Evolutionary conservation across 2,797 vertebrate genomes (phyloP), one percentile per base, ranked within the genome.

Genomic region (Myotis planiceps): DNA sequence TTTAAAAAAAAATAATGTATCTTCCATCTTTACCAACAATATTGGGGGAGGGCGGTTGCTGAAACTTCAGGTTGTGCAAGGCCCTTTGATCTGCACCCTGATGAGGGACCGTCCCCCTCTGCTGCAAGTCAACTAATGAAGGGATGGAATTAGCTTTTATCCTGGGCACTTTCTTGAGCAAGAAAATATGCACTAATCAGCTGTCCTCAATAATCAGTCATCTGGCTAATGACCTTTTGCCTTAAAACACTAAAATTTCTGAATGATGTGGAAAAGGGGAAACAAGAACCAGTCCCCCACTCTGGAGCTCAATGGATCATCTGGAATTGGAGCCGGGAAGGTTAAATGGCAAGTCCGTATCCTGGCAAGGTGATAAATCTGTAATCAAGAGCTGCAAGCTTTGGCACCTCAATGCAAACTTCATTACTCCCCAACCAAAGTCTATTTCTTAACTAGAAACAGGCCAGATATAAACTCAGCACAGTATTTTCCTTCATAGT

Each of bases 111-210:
- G 99, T 98, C 99, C 98, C 98, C 98, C 98, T 99, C 98, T 99
- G 99, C 99, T 99, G 98, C 99, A 98, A 99, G 98, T 98, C 98
- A 99, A 99, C 99, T 99, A 99, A 99, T 99, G 99, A 99, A 99
- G 99, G 99, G 99, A 99, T 99, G 99, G 99, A 99, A 99, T 99
- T 99, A 98, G 98, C 99, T 99, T 99, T 99, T 98, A 99, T 99
- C 99, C 99, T 98, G 98, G 99, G 99, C 99, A 99, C 99, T 99
- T 99, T 99, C 98, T 99, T 98, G 98, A 98, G 98, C 98, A 98
- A 98, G 98, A 98, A 98, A 98, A 89, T 95, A 98, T 93, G 97
- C 98, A 97, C 98, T 99, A 99, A 99, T 99, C 99, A 99, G 98
- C 99, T 99, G 99, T 99, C 99, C 98, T 98, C 98, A 97, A 98